These are phyloP conservation scores for Clitarchus hookeri DNA, from an alignment of 2,888 invertebrate species.

Conservation along the genomic window DNA sequence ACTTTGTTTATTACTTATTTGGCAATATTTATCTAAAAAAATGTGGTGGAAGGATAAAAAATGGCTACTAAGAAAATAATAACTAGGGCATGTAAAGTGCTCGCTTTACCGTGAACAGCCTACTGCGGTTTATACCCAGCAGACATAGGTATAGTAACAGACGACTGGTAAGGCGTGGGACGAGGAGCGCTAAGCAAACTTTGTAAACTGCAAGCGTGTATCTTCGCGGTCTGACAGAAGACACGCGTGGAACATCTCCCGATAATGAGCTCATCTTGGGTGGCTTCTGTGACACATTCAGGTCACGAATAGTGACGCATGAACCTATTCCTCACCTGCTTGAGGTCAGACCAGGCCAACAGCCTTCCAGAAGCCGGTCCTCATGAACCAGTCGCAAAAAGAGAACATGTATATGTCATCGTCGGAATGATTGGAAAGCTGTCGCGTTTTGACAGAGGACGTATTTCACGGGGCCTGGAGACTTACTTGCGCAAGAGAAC, in stretches of 20 bases:
- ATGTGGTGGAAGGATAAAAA: too few relatives aligned
- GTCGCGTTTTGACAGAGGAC: neutral
- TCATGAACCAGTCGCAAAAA: neutral
- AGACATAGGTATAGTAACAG: too few relatives aligned
- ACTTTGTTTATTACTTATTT: too few relatives aligned
- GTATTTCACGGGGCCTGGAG: neutral
- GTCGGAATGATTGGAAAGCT: constrained; percentile 1
- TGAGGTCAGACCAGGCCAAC: neutral
- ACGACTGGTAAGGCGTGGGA: too few relatives aligned
- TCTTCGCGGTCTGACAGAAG: neutral
- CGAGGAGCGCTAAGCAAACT: too few relatives aligned
- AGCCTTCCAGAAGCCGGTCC: neutral
- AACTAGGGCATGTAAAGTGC: too few relatives aligned
- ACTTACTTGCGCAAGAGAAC: neutral
- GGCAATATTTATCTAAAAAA: too few relatives aligned
- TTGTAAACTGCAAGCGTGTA: too few relatives aligned
- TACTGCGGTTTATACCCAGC: too few relatives aligned
- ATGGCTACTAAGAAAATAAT: too few relatives aligned
- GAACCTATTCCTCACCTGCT: neutral
- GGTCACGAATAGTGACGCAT: neutral
- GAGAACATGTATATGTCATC: neutral
- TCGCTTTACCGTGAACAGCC: too few relatives aligned
- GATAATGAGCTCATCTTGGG: neutral
- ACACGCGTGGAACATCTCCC: neutral
- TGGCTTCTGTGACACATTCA: neutral